phyloP scores from a whole-genome alignment of 2,797 vertebrate genomes.

The Rousettus madagascariensis region DNA sequence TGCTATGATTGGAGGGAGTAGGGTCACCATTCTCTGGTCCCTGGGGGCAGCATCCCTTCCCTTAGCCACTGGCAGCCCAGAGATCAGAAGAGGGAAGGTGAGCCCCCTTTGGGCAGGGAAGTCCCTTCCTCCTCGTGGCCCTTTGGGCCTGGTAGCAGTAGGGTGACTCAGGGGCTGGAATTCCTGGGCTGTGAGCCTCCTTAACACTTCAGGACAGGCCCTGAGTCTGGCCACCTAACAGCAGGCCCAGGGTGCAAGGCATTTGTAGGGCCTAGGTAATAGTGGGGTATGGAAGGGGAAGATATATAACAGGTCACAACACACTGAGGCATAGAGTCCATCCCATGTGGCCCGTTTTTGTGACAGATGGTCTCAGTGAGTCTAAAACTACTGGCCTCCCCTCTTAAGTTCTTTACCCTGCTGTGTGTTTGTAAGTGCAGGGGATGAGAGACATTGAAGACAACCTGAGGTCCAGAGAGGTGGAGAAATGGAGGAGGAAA shows the following conservation, averaged over 20 bases:
- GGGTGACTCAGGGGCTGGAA: background rate
- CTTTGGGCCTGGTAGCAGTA: background rate
- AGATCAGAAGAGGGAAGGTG: background rate
- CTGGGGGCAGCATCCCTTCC: background rate
- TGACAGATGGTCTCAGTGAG: background rate
- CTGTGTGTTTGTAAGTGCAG: background rate
- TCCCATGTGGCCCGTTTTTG: background rate
- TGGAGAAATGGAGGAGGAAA: background rate
- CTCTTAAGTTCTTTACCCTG: background rate
- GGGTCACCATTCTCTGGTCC: background rate
- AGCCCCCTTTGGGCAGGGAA: background rate
- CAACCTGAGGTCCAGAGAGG: background rate
- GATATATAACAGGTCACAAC: background rate
- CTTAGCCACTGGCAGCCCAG: background rate
- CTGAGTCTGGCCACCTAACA: background rate
- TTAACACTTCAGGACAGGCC: background rate
- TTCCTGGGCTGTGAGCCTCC: background rate
- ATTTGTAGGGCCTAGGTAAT: background rate
- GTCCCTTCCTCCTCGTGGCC: too few relatives aligned
- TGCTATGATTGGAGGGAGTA: too few relatives aligned
- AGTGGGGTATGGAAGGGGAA: background rate
- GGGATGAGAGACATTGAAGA: background rate
- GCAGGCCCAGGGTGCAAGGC: background rate
- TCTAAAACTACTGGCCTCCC: background rate
- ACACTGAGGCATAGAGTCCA: background rate